phyloP scores from a whole-genome alignment of 2,888 invertebrate species.

The Baccha elongata region DNA sequence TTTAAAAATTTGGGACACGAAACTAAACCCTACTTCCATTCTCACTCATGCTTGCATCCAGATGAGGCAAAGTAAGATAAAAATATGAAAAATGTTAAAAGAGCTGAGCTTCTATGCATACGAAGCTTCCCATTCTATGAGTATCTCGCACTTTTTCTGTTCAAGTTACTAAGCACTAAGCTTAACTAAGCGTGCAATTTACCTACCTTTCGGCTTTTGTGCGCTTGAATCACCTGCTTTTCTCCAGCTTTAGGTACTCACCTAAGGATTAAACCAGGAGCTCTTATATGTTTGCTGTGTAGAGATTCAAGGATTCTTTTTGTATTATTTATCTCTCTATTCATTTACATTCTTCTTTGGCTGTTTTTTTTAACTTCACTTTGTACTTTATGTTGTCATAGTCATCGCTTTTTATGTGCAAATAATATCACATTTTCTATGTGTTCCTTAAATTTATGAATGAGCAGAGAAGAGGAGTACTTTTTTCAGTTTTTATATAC shows the following conservation, averaged over 20 bases:
- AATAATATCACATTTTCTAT: conserved; percentile 48
- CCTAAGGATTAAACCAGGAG: conserved; percentile 32
- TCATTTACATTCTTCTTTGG: not conserved
- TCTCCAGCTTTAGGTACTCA: conserved; percentile 27
- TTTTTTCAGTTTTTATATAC: conserved; percentile 5
- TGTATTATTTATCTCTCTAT: not conserved
- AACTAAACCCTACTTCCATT: conserved; percentile 13
- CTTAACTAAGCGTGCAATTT: conserved; percentile 72
- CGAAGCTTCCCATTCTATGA: not conserved
- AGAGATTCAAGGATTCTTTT: conserved; percentile 38
- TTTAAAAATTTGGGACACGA: not conserved
- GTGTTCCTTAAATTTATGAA: conserved; percentile 56
- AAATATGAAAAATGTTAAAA: not conserved
- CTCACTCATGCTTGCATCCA: not conserved
- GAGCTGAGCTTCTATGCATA: not conserved
- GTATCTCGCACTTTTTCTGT: conserved; percentile 3
- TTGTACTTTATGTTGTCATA: conserved; percentile 14
- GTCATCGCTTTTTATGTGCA: conserved; percentile 53
- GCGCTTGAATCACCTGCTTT: conserved; percentile 46
- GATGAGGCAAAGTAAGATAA: not conserved
- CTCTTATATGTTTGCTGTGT: conserved; percentile 28
- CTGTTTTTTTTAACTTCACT: conserved; percentile 8
- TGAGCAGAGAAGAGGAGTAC: conserved; percentile 53
- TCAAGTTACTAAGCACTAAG: conserved; percentile 64
- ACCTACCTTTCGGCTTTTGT: conserved; percentile 55